Evolutionary conservation across 2,888 invertebrate species (phyloP).

Genomic region (Caenorhabditis sp.): DNA sequence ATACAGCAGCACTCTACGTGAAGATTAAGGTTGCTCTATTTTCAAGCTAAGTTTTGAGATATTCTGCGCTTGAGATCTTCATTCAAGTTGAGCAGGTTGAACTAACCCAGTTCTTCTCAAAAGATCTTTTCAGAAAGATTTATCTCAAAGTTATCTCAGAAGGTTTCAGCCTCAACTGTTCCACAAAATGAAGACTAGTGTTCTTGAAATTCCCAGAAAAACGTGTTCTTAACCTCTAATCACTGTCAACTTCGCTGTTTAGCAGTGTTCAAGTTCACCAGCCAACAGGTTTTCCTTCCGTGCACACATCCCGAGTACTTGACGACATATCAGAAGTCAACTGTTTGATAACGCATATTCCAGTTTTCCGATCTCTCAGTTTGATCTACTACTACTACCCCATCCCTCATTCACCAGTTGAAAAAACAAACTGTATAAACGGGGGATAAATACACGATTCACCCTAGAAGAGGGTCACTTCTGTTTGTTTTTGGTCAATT

Average conservation of each 20-base stretch:
- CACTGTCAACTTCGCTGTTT: constrained; percentile 6
- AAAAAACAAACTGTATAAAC: constrained; percentile 36
- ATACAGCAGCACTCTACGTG: no score
- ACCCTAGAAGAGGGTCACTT: constrained; percentile 36
- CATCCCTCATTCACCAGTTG: constrained; percentile 4
- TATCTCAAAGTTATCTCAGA: no score
- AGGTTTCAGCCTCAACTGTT: no score
- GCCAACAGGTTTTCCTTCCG: neutral
- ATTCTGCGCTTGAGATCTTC: no score
- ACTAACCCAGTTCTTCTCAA: no score
- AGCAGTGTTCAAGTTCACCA: constrained; percentile 24
- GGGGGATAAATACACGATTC: constrained; percentile 29
- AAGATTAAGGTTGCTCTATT: no score
- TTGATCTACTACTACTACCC: neutral
- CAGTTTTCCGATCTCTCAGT: constrained; percentile 5
- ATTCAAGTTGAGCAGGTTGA: no score
- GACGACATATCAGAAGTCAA: constrained; percentile 41
- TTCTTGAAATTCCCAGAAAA: neutral
- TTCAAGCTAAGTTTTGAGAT: no score
- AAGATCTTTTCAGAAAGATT: no score
- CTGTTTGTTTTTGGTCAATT: constrained; percentile 49
- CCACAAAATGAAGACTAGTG: no score
- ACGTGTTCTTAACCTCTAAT: neutral
- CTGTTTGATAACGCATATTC: constrained; percentile 18
- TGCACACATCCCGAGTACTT: constrained; percentile 34